Conservation (phyloP, 2,797 vertebrate genomes). For the Anguilla pacifica region DNA sequence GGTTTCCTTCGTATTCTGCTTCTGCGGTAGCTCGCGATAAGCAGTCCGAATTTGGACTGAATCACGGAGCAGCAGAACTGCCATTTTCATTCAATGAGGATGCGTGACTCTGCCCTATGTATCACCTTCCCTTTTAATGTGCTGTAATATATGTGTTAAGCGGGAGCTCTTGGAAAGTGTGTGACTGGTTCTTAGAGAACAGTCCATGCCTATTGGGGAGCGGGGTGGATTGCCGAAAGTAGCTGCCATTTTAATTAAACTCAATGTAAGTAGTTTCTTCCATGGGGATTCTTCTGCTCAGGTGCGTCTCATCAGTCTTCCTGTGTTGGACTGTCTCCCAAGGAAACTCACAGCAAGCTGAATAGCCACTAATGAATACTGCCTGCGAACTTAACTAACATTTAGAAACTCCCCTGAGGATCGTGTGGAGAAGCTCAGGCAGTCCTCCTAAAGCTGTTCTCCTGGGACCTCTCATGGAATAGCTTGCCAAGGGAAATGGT, state of each 20-base stretch:
- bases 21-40: neutral
- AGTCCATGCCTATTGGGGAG: conserved; percentile 3
- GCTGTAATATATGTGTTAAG: neutral
- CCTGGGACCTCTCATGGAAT: neutral
- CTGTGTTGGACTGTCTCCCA: neutral
- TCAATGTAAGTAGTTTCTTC: neutral
- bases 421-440: neutral
- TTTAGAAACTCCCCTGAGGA: neutral
- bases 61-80: neutral
- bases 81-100: neutral
- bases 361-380: neutral
- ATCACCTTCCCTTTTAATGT: conserved; percentile 9
- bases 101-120: neutral
- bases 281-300: neutral
- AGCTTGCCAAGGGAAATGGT: neutral
- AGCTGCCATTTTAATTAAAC: conserved; percentile 29
- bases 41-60: conserved; percentile 4
- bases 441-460: neutral
- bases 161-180: conserved; percentile 13
- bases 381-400: neutral
- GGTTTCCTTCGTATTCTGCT: neutral
- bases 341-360: neutral
- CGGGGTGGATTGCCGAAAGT: neutral
- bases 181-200: neutral
- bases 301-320: neutral